Evolutionary conservation across 2,888 invertebrate species (phyloP).

Genomic region (Pandemis corylana): DNA sequence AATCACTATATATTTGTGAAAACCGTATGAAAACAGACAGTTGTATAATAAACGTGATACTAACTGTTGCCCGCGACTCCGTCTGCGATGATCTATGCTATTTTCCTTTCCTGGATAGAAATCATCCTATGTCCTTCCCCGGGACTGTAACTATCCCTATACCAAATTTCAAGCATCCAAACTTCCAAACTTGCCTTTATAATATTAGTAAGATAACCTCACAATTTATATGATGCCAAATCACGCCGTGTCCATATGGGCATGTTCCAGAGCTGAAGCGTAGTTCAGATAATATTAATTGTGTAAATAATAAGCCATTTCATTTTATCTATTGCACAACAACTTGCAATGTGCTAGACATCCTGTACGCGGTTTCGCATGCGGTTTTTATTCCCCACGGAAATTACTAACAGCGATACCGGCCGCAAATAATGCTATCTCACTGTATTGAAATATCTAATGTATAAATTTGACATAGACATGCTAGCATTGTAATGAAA

Average conservation of each 20-base stretch:
- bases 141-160: too few relatives aligned
- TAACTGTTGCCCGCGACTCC: too few relatives aligned
- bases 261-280: not conserved
- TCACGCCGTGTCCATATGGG: not conserved
- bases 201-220: too few relatives aligned
- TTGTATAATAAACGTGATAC: too few relatives aligned
- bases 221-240: not conserved
- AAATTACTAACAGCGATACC: not conserved
- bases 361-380: not conserved
- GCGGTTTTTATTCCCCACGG: constrained; percentile 1
- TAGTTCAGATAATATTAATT: constrained; percentile 3
- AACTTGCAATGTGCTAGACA: not conserved
- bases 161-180: too few relatives aligned
- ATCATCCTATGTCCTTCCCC: too few relatives aligned
- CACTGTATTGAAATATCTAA: not conserved
- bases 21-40: too few relatives aligned
- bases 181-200: too few relatives aligned
- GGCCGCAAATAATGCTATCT: not conserved
- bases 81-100: too few relatives aligned
- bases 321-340: constrained; percentile 15
- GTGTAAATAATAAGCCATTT: constrained; percentile 3
- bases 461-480: not conserved
- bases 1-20: too few relatives aligned
- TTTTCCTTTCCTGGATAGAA: too few relatives aligned
- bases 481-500: not conserved